Evolutionary conservation across 2,888 invertebrate genomes (phyloP).

Genomic region (Scaptomyza reducta): DNA sequence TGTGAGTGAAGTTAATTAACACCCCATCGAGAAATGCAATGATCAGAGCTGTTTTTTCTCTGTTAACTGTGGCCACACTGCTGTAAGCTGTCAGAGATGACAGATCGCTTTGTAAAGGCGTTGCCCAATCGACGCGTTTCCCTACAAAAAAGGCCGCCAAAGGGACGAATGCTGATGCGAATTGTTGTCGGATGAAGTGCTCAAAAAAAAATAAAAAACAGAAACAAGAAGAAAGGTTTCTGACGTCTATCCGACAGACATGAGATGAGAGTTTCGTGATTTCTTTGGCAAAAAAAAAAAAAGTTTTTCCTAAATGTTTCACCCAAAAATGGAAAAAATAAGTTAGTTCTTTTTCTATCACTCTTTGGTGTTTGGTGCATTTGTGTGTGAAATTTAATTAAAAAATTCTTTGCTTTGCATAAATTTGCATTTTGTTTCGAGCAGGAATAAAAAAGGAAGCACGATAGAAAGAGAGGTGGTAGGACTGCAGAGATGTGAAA

Average conservation of each 20-base stretch:
- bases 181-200: conserved; percentile 60
- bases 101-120: conserved; percentile 66
- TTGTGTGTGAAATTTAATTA: conserved; percentile 74
- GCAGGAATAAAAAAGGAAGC: neutral
- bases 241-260: conserved; percentile 44
- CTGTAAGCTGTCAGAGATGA: conserved; percentile 74
- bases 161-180: conserved; percentile 9
- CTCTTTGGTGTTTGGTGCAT: conserved; percentile 37
- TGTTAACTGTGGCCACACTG: conserved; percentile 42
- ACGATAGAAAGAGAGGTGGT: neutral
- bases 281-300: conserved; percentile 33
- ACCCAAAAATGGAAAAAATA: conserved; percentile 8
- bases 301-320: conserved; percentile 21
- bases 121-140: conserved; percentile 41
- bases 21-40: conserved; percentile 40
- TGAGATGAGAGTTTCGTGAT: conserved; percentile 41
- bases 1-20: conserved; percentile 60
- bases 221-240: neutral
- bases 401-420: conserved; percentile 75
- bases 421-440: conserved; percentile 70
- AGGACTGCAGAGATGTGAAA: neutral
- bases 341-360: conserved; percentile 17
- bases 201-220: conserved; percentile 37
- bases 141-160: conserved; percentile 27
- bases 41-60: conserved; percentile 19